Base-by-base conservation (phyloP, 2,888 invertebrate species). In the Celastrina argiolus region DNA sequence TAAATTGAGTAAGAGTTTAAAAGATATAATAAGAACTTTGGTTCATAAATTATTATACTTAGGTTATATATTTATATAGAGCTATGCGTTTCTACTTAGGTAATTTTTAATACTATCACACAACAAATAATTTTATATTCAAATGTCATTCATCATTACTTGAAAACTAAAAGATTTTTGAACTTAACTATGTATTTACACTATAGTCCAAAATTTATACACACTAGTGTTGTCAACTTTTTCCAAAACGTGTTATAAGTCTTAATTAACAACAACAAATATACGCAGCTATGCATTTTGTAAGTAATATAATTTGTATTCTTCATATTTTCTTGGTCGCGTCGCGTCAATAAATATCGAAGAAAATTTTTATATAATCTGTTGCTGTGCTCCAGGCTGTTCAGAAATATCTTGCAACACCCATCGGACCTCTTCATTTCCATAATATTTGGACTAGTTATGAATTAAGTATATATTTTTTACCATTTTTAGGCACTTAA, bases 11-110 rank as follows among this genome's bases (percentile, higher is more conserved):
- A 12, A 51, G 22, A 51, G 12, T 12, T 51, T 22, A 51, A 16
- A 51, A 51, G 12, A 45, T 18, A 42, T 58, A 28, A 58, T 39
- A 64, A 67, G 65, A 67, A 67, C 67, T 67, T 67, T 67, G 64
- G 67, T 67, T 41, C 58, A 26, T 65, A 41, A 51, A 61, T 61
- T 61, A 61, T 18, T 61, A 61, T 18, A 26, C 36, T 36, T 12
- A 31, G 18, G 16, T 31, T 34, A 59, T 59, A 36, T 6, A 12
- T 59, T 45, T 45, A 45, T 45, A 45, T 18, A 45, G 42, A 42
- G 45, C 18, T 45, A 42, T 7, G 16, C 16, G 1, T 36, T 59
- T 8, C 16, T 16, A 36, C 16, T 34, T 45, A n/a, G 16, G 10
- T 2, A 39, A 42, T 45, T 18, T 45, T 45, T 18, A 45, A 18